These are phyloP conservation scores for Deroplatys truncata DNA, from an alignment of 2,888 invertebrate species.

Conservation along the genomic window DNA sequence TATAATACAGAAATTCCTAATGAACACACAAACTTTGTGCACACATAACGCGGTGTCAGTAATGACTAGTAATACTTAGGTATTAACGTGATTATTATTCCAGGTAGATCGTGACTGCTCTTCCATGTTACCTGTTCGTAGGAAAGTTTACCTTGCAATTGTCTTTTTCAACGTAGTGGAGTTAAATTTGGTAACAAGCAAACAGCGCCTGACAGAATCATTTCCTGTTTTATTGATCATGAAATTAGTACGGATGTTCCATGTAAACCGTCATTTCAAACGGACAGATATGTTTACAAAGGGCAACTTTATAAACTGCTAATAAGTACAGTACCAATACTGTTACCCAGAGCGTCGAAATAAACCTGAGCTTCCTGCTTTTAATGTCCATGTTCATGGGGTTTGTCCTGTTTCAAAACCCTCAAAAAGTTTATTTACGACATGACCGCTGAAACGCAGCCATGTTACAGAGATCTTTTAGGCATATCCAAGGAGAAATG, in stretches of 20 bases:
- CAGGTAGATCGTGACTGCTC: not conserved
- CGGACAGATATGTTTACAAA: not conserved
- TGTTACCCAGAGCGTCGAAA: not conserved
- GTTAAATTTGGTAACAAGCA: not conserved
- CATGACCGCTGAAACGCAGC: too few species aligned
- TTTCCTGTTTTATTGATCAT: not conserved
- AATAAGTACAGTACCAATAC: not conserved
- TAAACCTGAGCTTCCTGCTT: not conserved
- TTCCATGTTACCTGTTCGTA: not conserved
- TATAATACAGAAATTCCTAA: too few species aligned
- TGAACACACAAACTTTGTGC: too few species aligned
- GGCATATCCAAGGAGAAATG: too few species aligned
- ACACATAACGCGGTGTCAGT: too few species aligned
- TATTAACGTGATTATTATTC: too few species aligned
- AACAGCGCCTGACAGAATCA: not conserved
- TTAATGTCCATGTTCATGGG: not conserved
- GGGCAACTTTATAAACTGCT: not conserved
- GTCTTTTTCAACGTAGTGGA: not conserved
- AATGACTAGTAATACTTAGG: too few species aligned
- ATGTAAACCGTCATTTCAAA: not conserved
- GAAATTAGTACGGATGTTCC: not conserved
- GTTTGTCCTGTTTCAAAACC: not conserved
- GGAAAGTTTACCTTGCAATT: not conserved
- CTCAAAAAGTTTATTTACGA: too few species aligned
- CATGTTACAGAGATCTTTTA: rapidly evolving